Evolutionary conservation across 2,888 invertebrate species (phyloP).

Genomic region (Trachelus troglodyta): DNA sequence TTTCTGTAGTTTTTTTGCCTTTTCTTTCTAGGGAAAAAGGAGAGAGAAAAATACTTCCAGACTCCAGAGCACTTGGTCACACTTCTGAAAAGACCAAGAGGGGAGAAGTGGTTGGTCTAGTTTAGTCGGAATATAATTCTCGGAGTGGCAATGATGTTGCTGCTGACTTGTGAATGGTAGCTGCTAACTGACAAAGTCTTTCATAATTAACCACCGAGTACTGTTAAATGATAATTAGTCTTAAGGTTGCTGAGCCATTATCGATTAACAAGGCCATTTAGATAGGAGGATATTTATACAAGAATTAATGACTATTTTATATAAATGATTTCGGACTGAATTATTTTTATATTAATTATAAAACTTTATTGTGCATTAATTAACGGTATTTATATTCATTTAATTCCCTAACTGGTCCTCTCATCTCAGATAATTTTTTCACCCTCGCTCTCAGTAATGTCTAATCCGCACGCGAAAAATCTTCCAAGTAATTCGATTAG

Average conservation of each 20-base stretch:
- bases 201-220: neutral
- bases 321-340: neutral
- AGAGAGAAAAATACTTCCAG: slow-evolving; percentile 18
- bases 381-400: neutral
- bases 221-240: neutral
- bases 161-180: neutral
- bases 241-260: neutral
- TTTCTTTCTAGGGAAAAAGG: neutral
- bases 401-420: neutral
- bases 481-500: neutral
- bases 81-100: slow-evolving; percentile 45
- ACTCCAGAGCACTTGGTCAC: slow-evolving; percentile 53
- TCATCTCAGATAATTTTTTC: neutral
- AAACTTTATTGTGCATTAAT: neutral
- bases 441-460: neutral
- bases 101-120: slow-evolving; percentile 51
- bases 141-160: slow-evolving; percentile 9
- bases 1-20: neutral
- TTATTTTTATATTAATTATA: neutral
- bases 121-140: slow-evolving; percentile 49
- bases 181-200: neutral
- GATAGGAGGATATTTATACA: neutral
- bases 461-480: neutral
- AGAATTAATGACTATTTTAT: neutral
- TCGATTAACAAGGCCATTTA: neutral